phyloP scores from a whole-genome alignment of 2,888 invertebrate genomes.

The Cantharis lateralis region DNA sequence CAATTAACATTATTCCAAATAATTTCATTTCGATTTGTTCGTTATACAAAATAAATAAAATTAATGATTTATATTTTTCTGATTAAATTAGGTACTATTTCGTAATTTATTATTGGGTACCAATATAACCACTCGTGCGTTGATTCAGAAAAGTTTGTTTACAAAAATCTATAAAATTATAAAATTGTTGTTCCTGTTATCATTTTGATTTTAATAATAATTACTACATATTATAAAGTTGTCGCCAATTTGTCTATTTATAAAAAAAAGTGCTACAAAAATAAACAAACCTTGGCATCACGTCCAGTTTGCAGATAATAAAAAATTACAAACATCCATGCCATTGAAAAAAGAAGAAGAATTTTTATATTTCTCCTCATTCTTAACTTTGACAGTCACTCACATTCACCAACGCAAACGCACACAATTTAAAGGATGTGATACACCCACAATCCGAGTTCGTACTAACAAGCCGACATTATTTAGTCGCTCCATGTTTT shows the following conservation, averaged over 20 bases:
- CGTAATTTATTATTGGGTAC: background rate
- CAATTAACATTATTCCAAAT: background rate
- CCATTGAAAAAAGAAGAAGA: constrained; percentile 63
- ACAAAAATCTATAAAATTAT: background rate
- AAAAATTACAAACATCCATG: constrained; percentile 68
- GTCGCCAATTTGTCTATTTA: background rate
- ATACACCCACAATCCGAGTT: constrained; percentile 25
- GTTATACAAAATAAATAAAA: background rate
- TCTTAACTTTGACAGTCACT: constrained; percentile 27
- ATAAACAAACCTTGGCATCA: constrained; percentile 59
- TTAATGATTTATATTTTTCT: background rate
- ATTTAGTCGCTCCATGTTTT: constrained; percentile 35
- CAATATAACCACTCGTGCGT: background rate
- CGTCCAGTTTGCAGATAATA: constrained; percentile 65
- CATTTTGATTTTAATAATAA: background rate
- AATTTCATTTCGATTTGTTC: background rate
- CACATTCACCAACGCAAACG: constrained; percentile 29
- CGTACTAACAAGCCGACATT: constrained; percentile 31
- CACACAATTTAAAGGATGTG: constrained; percentile 18
- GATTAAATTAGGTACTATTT: background rate
- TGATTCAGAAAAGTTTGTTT: background rate
- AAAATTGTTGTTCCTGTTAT: background rate
- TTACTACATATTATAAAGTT: background rate
- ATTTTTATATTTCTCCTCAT: constrained; percentile 69
- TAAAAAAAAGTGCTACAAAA: constrained; percentile 11